Evolutionary conservation across 1,140 invertebrate species (phyloP), one percentile per base, ranked within the genome.

Genomic region (Caenorhabditis remanei): DNA sequence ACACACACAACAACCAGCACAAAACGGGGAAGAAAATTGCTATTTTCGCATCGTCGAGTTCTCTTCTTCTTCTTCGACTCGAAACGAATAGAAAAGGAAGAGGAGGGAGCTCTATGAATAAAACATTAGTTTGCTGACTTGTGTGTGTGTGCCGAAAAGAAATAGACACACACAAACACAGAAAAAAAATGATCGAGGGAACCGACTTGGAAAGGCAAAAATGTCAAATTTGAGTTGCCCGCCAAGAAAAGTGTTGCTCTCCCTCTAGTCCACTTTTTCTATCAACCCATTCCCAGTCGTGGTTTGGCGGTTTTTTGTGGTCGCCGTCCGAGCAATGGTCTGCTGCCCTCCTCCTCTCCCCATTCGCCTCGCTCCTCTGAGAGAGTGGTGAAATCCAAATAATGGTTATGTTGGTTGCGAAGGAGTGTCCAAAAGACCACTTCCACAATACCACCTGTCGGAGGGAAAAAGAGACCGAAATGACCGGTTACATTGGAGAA

Each of bases 101-200:
- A 53, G 3, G 50, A 53, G 16, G 50, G 16, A 53, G 50, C n/a
- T 14, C 71, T 50, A 79, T 79, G 71, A 79, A 79, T 79, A 79
- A 79, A 79, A 79, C 71, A 79, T 79, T 50, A 79, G 71, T 79
- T 79, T 79, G 71, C 71, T 79, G 71, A 79, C 71, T 53, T 53
- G 71, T 79, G 71, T 79, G n/a, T 79, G n/a, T 79, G 46, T 50
- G 43, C n/a, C 46, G 8, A 50, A 46, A 4, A 14, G 40, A 71
- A 50, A 79, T 11, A 79, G n/a, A 79, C 43, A 79, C 14, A 79
- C 71, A 79, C 19, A 79, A 48, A 79, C 48, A 79, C 32, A 1
- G 11, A 79, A 40, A 46, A 8, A 11, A 13, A 24, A 50, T 24
- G 43, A 11, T 14, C 50, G 14, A 16, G 50, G 50, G 50, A 50